phyloP scores from a whole-genome alignment of 2,888 invertebrate species.

The Ganaspis brasiliensis region DNA sequence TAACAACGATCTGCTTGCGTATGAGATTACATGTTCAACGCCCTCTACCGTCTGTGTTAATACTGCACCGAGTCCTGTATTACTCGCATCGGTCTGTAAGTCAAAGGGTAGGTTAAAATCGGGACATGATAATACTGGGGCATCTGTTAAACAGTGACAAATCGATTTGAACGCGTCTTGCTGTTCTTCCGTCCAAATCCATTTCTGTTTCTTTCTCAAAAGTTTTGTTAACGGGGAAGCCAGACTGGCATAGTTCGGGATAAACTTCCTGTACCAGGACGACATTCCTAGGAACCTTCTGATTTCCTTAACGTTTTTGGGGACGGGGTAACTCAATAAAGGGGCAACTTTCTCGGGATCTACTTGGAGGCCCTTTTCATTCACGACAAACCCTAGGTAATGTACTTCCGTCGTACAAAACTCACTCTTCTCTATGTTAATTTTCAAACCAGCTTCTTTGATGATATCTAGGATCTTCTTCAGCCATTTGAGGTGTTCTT shows the following conservation, averaged over 20 bases:
- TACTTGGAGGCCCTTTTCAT: constrained; percentile 43
- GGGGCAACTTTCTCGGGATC: constrained; percentile 49
- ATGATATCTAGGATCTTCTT: no score
- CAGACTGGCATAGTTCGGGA: constrained; percentile 55
- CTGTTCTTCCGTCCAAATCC: constrained; percentile 44
- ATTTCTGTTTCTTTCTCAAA: constrained; percentile 51
- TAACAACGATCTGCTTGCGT: no score
- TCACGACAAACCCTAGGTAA: constrained; percentile 51
- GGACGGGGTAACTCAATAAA: background rate
- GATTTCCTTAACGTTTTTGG: constrained; percentile 49
- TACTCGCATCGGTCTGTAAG: constrained; percentile 56
- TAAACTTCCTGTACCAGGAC: constrained; percentile 66
- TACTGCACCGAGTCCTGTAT: no score
- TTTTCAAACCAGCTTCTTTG: no score
- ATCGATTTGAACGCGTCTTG: no score
- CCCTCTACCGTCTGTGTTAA: no score
- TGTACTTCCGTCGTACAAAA: no score
- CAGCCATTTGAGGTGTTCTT: no score
- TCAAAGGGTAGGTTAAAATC: constrained; percentile 44
- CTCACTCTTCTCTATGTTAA: no score
- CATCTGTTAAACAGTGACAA: constrained; percentile 12
- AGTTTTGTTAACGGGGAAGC: constrained; percentile 59
- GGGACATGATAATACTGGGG: constrained; percentile 44
- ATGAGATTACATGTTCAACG: no score
- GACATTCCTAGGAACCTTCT: constrained; percentile 65